Evolutionary conservation across 2,113 vertebrate genomes (phyloP).

Genomic region (Diadophis punctatus): DNA sequence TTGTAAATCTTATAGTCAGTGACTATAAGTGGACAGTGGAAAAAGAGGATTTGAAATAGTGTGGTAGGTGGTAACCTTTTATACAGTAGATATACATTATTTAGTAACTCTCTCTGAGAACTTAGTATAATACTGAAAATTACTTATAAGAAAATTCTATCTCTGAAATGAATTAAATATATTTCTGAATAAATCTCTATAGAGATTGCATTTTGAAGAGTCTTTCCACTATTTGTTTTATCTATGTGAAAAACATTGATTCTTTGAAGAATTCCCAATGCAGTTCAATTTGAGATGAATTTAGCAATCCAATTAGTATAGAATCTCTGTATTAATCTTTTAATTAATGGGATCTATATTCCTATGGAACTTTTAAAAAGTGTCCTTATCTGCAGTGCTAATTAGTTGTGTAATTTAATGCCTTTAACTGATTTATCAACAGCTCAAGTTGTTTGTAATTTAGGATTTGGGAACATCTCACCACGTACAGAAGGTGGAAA

Average conservation of each 20-base stretch:
- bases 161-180: background rate
- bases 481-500: conserved; percentile 94
- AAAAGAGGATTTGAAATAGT: background rate
- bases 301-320: conserved; percentile 2
- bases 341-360: background rate
- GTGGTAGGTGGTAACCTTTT: background rate
- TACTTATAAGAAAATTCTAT: background rate
- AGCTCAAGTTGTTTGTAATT: conserved; percentile 53
- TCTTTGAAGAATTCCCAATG: background rate
- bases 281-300: background rate
- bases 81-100: background rate
- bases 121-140: background rate
- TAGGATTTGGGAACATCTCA: conserved; percentile 97
- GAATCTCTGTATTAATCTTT: conserved; percentile 2
- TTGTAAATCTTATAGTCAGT: background rate
- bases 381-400: conserved; percentile 4
- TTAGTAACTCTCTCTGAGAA: background rate
- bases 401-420: conserved; percentile 23
- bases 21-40: background rate
- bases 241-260: background rate
- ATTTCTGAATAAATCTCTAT: background rate
- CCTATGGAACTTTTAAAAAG: conserved; percentile 3
- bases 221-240: background rate
- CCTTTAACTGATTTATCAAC: conserved; percentile 52
- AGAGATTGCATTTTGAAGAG: background rate